Base-by-base conservation (phyloP, 2,113 vertebrate species). In the Athene cunicularia region DNA sequence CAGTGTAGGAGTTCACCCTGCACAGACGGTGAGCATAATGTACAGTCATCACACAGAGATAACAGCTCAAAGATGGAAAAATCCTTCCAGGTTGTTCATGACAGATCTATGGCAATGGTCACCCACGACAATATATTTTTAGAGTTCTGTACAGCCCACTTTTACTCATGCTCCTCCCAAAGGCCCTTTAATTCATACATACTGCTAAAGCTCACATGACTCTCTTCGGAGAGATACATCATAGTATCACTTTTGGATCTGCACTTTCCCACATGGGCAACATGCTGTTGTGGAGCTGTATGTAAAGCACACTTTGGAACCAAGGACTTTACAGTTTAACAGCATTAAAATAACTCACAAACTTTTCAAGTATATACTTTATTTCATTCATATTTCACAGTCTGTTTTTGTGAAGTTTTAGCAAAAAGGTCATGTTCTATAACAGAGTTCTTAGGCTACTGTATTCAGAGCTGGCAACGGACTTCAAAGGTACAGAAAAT, bases 351-450 rank as follows among this genome's bases (percentile, higher is more conserved):
- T 28, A 95, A 72, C 14, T 23, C 94, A 86, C 67, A 88, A 50
- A 53, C 23, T 90, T 97, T 94, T 97, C 94, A 98, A 98, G 97
- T 97, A 95, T 76, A 77, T 94, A 95, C 60, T 98, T 98, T 98
- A 98, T 98, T 98, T 97, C 55, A 95, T 97, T 96, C 49, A 86
- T 93, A 88, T 98, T 98, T 98, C 98, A 98, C 97, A 98, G 97
- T 98, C 95, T 95, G 56, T 88, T 94, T 97, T 97, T 97, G 94
- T 83, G 95, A 97, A 97, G 97, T 96, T 98, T 97, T 97, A 97
- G 92, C 87, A 98, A 96, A 97, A 96, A 97, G 82, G 92, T 98
- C 95, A 96, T 90, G 93, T 97, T 97, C 93, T 94, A 35, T 82
- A 97, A 96, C 87, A 93, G 81, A 97, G 72, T 71, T 87, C 76